phyloP scores from a whole-genome alignment of 2,113 vertebrate genomes.

The Engystomops pustulosus region DNA sequence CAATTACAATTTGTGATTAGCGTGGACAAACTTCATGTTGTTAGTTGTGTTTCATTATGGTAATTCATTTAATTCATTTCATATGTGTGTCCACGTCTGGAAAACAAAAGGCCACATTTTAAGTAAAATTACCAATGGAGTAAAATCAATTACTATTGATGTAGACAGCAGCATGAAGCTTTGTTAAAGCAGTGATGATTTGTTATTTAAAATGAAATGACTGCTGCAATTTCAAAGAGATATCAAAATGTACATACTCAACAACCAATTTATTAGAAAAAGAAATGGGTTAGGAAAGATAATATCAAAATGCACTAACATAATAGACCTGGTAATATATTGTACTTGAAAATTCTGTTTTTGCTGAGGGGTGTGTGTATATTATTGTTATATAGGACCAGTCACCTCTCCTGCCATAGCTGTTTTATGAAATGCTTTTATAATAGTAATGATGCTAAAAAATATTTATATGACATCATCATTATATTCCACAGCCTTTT shows the following conservation, averaged over 20 bases:
- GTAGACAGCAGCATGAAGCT: not conserved
- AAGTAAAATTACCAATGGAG: conserved; percentile 9
- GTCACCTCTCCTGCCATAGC: too few relatives aligned
- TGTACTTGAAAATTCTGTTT: too few relatives aligned
- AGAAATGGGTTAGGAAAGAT: not conserved
- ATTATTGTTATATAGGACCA: too few relatives aligned
- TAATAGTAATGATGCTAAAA: too few relatives aligned
- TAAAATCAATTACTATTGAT: conserved; percentile 43
- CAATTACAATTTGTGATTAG: conserved; percentile 20
- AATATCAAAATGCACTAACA: not conserved
- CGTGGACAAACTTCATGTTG: not conserved
- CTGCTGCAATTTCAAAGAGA: not conserved
- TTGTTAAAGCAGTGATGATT: not conserved
- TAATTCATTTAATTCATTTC: conserved; percentile 13
- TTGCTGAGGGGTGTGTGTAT: too few relatives aligned
- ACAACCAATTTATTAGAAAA: not conserved
- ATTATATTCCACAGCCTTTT: too few relatives aligned
- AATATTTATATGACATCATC: too few relatives aligned
- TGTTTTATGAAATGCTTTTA: too few relatives aligned
- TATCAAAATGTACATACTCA: not conserved
- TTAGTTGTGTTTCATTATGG: conserved; percentile 7
- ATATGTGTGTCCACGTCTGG: conserved; percentile 3
- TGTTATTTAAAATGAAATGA: conserved; percentile 24
- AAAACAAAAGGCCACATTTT: conserved; percentile 31
- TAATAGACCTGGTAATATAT: not conserved